Percentiles rank a stretch among this genome's conserved stretches.
Conservation (phyloP, 2,888 invertebrate species). For the Timandra comae region DNA sequence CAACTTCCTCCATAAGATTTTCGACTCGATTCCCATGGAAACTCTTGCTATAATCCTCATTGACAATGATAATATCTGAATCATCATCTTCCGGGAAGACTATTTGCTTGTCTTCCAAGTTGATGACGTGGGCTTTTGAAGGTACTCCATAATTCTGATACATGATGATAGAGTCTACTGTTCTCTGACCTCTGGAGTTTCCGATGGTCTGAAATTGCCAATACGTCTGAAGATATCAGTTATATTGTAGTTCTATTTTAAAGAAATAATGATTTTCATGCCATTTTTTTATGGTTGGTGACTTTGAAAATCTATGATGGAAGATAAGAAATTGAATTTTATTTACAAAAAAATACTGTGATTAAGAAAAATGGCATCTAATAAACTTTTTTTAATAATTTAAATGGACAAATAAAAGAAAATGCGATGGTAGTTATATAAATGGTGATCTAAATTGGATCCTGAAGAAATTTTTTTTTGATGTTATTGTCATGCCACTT, state of each 20-base stretch:
- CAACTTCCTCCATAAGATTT: constrained; percentile 34
- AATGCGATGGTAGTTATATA: too few relatives aligned
- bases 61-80: constrained; percentile 65
- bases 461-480: too few relatives aligned
- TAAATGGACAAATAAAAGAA: too few relatives aligned
- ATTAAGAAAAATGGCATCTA: too few relatives aligned
- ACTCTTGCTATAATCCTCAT: constrained; percentile 57
- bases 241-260: constrained; percentile 27
- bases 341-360: too few relatives aligned
- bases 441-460: too few relatives aligned
- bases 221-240: constrained; percentile 82
- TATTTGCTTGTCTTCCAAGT: constrained; percentile 56
- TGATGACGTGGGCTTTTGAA: constrained; percentile 47
- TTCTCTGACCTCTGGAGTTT: constrained; percentile 83
- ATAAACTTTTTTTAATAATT: too few relatives aligned
- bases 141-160: constrained; percentile 59
- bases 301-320: too few relatives aligned
- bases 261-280: background rate
- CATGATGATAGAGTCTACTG: constrained; percentile 66
- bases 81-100: constrained; percentile 63
- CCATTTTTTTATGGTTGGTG: too few relatives aligned
- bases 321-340: too few relatives aligned
- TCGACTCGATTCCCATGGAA: constrained; percentile 41
- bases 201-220: constrained; percentile 88
- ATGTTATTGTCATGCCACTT: too few relatives aligned